Evolutionary conservation across 2,113 vertebrate genomes (phyloP).

Genomic region (Xenus cinereus): DNA sequence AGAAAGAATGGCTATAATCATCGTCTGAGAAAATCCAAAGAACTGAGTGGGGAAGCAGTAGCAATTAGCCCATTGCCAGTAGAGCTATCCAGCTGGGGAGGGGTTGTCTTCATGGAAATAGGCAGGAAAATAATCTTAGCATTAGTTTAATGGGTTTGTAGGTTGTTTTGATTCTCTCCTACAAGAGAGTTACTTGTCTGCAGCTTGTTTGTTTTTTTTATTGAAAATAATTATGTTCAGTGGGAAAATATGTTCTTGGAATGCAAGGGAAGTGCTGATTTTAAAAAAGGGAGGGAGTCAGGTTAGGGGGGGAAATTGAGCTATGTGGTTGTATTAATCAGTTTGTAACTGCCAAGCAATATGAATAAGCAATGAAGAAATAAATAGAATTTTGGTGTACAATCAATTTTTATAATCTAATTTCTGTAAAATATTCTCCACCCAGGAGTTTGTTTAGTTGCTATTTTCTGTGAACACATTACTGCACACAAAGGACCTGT

Average conservation of each 20-base stretch:
- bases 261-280: neutral
- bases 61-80: neutral
- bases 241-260: neutral
- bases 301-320: neutral
- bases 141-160: neutral
- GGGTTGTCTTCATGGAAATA: neutral
- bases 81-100: neutral
- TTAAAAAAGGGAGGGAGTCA: neutral
- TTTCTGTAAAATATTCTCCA: neutral
- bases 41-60: neutral
- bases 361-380: neutral
- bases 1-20: neutral
- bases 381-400: neutral
- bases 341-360: neutral
- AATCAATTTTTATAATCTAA: neutral
- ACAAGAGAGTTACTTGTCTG: neutral
- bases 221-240: slow-evolving; percentile 8
- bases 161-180: slow-evolving; percentile 2
- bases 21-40: neutral
- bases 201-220: neutral
- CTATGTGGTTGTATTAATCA: neutral
- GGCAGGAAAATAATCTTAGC: neutral
- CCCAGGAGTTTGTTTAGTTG: neutral
- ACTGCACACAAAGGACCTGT: neutral
- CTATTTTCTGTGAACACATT: neutral